Evolutionary conservation across 2,113 vertebrate species (phyloP), one percentile per base, ranked within the genome.

Genomic region (Brachionichthys hirsutus): DNA sequence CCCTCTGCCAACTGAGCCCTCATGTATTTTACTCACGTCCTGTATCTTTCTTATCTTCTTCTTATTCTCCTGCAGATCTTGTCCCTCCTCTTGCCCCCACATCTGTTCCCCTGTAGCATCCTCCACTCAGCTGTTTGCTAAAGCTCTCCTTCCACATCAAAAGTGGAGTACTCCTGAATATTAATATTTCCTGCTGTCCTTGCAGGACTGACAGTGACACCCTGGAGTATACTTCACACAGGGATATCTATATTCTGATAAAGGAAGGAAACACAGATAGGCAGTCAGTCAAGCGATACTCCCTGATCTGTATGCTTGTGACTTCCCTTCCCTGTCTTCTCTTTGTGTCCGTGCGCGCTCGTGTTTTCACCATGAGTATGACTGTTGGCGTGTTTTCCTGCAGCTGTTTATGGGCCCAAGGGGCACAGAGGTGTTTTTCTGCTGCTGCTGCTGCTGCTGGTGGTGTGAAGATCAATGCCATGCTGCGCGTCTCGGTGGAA

Each of bases 91-190:
- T 0, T 62, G 40, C 55, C 43, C 43, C 45, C 38, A 53, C 54
- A 46, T 50, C 20, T 34, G 10, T 57, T 9, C 47, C 64, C 54
- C 50, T 60, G 46, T 49, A 40, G 10, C 42, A 41, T 49, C 65
- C 18, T 63, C 71, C 64, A 44, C 64, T 45, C 42, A 66, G 49
- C 57, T 68, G 62, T 64, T 68, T 73, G 52, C 35, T 18, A 42
- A 15, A 58, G 54, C 35, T 19, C 40, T 54, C 71, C 70, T 63
- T 58, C 38, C 51, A 52, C 59, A 62, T 68, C 72, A 73, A 85
- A 87, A 81, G 66, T 85, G 74, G 60, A 86, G 70, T 78, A 54
- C 69, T 77, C 81, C 57, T 70, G 71, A 83, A 86, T 81, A 79
- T 84, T 59, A 82, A 89, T 86, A 49, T 70, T 49, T 70, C 49